Evolutionary conservation across 2,888 invertebrate species (phyloP), one percentile per base, ranked within the genome.

Genomic region (Rhingia rostrata): DNA sequence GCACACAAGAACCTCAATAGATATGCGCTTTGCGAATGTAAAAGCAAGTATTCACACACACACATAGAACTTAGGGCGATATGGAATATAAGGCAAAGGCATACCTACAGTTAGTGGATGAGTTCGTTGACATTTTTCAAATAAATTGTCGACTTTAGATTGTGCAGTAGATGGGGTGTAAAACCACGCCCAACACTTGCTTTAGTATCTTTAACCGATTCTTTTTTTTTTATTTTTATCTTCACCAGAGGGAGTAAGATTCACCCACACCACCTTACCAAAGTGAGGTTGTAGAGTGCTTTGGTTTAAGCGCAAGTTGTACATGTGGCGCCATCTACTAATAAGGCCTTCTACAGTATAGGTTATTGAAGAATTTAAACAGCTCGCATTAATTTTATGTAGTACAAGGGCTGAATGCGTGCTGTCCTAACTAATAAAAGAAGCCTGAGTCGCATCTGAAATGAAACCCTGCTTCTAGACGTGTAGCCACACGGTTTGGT

Each of bases 71-170:
- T n/a, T 14, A 9, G 51, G 1, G 22, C 22, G 22, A 22, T 22
- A 22, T 53, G 10, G 9, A 51, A 43, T 6, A 6, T 41, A 9
- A 45, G 45, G 45, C 45, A 22, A 22, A 22, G 1, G 22, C 22
- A 45, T 45, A 45, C 10, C 41, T 22, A 51, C 70, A 77, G 70
- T 77, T 61, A 83, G 67, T 67, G 67, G 63, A 49, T 58, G 73
- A 64, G 83, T 83, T 83, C 83, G 83, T 83, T 83, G 83, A 83
- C 83, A 83, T 83, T 79, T 22, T 73, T 69, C 60, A 63, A 63
- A 83, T 64, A 74, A 77, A 72, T 82, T 54, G 60, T 61, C 53
- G 47, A 51, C 41, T 64, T 6, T 37, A 10, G 43, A 33, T 10
- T 43, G 49, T 56, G 47, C 12, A 22, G 58, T 33, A 6, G 14